Conservation (phyloP, 2,113 vertebrate species). For the Tetrao urogallus region DNA sequence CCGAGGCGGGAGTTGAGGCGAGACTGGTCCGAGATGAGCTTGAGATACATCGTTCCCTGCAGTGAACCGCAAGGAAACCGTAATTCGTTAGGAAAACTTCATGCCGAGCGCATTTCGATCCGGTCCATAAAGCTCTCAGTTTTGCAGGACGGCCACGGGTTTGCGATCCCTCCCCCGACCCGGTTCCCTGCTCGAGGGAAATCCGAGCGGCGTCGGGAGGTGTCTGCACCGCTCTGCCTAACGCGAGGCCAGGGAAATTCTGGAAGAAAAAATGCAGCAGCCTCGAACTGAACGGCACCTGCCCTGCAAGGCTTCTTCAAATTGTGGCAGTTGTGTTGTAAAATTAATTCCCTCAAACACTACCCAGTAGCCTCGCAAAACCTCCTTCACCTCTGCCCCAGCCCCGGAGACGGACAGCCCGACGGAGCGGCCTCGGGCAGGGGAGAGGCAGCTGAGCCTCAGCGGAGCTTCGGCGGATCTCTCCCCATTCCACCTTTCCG, state of each 20-base stretch:
- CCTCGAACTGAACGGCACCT: not conserved
- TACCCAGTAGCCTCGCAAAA: not conserved
- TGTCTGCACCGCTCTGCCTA: not conserved
- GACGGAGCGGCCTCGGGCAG: not conserved
- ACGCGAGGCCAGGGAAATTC: not conserved
- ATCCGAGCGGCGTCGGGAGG: not conserved
- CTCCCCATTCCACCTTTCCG: not conserved
- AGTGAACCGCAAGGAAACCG: not conserved
- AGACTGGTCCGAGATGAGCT: not conserved
- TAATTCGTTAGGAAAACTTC: not conserved
- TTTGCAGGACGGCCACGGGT: not conserved
- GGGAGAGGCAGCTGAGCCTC: not conserved
- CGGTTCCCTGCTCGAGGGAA: not conserved
- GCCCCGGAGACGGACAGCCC: not conserved
- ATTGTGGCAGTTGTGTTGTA: rapidly evolving
- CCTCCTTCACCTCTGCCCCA: too few relatives aligned
- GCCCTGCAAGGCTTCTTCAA: not conserved
- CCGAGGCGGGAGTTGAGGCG: not conserved
- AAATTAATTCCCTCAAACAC: not conserved
- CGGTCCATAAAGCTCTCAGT: not conserved
- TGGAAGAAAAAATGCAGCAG: rapidly evolving
- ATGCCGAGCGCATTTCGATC: not conserved
- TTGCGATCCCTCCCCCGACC: rapidly evolving
- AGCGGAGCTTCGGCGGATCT: not conserved
- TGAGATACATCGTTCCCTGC: not conserved